Evolutionary conservation across 2,888 invertebrate species (phyloP).

Genomic region (Nymphalis polychloros): DNA sequence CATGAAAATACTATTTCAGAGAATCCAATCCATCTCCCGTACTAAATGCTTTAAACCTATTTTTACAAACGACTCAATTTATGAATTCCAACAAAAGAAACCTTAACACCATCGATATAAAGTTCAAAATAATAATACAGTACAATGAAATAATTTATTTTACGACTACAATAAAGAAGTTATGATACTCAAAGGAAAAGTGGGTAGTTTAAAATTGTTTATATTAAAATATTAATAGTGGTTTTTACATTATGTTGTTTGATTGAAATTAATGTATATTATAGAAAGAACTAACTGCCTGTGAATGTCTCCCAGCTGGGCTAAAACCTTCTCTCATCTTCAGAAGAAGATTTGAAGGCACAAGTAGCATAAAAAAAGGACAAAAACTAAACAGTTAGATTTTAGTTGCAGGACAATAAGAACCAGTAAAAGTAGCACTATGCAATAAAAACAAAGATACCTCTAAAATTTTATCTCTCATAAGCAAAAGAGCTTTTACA

Average conservation of each 20-base stretch:
- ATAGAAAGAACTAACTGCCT: too few relatives aligned
- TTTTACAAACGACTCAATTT: constrained; percentile 34
- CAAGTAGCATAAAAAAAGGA: too few relatives aligned
- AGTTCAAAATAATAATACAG: constrained; percentile 14
- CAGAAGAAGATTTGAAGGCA: too few relatives aligned
- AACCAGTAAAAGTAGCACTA: too few relatives aligned
- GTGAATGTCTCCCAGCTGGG: too few relatives aligned
- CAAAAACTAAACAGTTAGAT: too few relatives aligned
- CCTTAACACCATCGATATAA: background rate
- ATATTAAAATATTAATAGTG: constrained; percentile 28
- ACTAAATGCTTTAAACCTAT: constrained; percentile 18
- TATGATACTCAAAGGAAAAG: constrained; percentile 22
- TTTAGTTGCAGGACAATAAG: too few relatives aligned
- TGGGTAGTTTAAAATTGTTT: constrained; percentile 24
- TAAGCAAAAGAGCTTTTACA: too few relatives aligned
- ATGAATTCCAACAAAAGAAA: constrained; percentile 9
- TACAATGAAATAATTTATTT: constrained; percentile 23
- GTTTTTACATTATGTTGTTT: background rate
- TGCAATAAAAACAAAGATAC: too few relatives aligned
- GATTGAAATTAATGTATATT: background rate
- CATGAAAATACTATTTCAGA: background rate
- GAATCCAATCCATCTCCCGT: constrained; percentile 6
- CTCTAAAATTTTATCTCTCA: too few relatives aligned
- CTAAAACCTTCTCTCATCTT: too few relatives aligned
- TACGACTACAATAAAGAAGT: constrained; percentile 31